Evolutionary conservation across 2,113 vertebrate species (phyloP).

Genomic region (Hippocampus barbouri): DNA sequence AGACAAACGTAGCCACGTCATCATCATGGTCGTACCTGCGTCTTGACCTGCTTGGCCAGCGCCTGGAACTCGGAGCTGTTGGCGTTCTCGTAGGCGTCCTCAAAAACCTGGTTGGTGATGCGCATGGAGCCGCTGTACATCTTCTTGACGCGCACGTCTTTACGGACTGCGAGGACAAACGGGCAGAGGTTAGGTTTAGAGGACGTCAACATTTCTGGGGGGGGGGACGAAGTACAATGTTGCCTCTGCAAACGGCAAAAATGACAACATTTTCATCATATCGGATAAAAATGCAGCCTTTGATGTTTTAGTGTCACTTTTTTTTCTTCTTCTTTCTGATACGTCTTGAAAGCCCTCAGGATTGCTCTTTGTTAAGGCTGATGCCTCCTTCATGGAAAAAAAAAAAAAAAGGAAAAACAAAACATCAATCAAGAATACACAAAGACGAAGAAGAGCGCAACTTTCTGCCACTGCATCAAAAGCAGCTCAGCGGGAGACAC

Average conservation of each 20-base stretch:
- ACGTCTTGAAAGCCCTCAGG: background rate
- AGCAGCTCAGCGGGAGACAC: background rate
- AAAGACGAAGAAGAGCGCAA: background rate
- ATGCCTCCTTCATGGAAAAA: background rate
- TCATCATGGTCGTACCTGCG: slow-evolving; percentile 56
- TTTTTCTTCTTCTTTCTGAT: background rate
- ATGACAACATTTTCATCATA: background rate
- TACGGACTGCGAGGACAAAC: slow-evolving; percentile 55
- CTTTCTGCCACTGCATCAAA: slow-evolving; percentile 1
- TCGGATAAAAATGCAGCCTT: background rate
- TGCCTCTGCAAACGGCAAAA: background rate
- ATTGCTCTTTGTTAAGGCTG: background rate
- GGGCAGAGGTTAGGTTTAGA: background rate
- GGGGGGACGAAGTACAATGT: background rate
- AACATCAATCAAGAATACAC: background rate
- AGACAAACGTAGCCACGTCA: too few relatives aligned
- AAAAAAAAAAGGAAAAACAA: too few relatives aligned
- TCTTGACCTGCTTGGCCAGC: slow-evolving; percentile 55
- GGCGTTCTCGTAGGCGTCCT: slow-evolving; percentile 58
- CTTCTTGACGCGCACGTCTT: slow-evolving; percentile 48
- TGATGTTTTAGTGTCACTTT: background rate
- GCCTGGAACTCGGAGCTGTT: slow-evolving; percentile 60
- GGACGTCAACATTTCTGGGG: background rate
- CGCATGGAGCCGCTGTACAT: slow-evolving; percentile 71
- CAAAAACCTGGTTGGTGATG: slow-evolving; percentile 70